A percentile compares a stretch with the other conserved stretches of the same genome.
Evolutionary conservation across 92 coral and sea anemone species (phyloP).

Genomic region (Palythoa caribaeorum): DNA sequence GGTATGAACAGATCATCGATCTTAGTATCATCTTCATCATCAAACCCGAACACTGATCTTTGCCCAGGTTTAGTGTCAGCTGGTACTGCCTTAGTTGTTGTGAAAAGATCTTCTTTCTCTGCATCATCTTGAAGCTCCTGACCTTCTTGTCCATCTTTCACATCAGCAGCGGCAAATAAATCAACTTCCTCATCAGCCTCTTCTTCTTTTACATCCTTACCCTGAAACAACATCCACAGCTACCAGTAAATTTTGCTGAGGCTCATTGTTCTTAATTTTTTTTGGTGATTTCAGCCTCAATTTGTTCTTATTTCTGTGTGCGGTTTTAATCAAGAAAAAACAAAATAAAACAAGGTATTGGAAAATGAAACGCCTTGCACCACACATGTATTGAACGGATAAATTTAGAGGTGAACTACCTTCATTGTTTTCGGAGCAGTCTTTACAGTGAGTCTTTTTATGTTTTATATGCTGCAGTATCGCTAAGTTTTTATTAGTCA

Average conservation of each 20-base stretch:
- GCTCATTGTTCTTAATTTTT: no score
- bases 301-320: no score
- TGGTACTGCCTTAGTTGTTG: constrained; percentile 44
- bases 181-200: constrained; percentile 78
- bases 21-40: constrained; percentile 68
- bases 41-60: constrained; percentile 75
- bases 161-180: constrained; percentile 75
- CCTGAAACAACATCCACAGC: background rate
- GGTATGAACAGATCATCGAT: constrained; percentile 87
- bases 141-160: constrained; percentile 53
- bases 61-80: constrained; percentile 11
- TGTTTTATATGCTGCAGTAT: no score
- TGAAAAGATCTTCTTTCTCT: constrained; percentile 67
- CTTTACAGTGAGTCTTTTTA: no score
- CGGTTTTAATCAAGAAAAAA: no score
- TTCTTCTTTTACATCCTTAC: constrained; percentile 39
- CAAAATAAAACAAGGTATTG: no score
- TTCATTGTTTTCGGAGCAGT: no score
- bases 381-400: no score
- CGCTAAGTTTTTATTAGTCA: background rate
- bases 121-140: constrained; percentile 52
- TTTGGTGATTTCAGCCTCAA: no score
- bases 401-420: no score
- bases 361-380: no score
- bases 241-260: background rate